Base-by-base conservation (phyloP, 2,113 vertebrate species). In the Elephantulus edwardii region DNA sequence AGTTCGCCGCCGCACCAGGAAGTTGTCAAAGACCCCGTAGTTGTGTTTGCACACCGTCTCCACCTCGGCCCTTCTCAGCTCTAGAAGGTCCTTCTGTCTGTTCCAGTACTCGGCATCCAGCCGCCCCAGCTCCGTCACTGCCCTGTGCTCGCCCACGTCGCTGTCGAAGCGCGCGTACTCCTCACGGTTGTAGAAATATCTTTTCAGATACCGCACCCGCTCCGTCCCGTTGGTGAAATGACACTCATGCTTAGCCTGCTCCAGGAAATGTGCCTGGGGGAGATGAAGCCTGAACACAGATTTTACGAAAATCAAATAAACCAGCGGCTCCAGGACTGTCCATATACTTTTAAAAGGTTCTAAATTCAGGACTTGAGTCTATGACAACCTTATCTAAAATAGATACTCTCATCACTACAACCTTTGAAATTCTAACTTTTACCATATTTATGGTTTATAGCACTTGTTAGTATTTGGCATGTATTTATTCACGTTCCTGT, bases 81-180 rank as follows among this genome's bases (percentile, higher is more conserved):
- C 79, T 93, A 66, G n/a, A 40, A 40, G 0, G 6, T 93, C 83
- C 83, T 60, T 28, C 86, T 81, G 62, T 11, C 52, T 14, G 86
- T 94, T 95, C 70, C 64, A 94, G 30, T 20, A 3, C n/a, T 38
- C 5, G 28, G 58, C 89, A 0, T 1, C 0, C 0, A 1, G 10
- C 17, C 64, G 44, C 30, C 93, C 89, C 60, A 95, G 46, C 71
- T 84, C 26, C 2, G 68, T 93, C 52, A 89, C 56, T 0, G 95
- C 70, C 70, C 10, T 10, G 38, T 1, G 89, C 68, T 10, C 5
- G 26, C 93, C 60, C 58, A 44, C 2, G 0, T 13, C n/a, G 6
- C 95, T 94, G 91, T 95, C 72, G 17, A 81, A 84, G 52, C 48
- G 88, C 46, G 12, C 3, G n/a, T 0, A 3, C 35, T 91, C 64